Percentiles rank a stretch among this genome's conserved stretches.
Conservation (phyloP, 2,888 invertebrate species). For the Notodromas monacha region DNA sequence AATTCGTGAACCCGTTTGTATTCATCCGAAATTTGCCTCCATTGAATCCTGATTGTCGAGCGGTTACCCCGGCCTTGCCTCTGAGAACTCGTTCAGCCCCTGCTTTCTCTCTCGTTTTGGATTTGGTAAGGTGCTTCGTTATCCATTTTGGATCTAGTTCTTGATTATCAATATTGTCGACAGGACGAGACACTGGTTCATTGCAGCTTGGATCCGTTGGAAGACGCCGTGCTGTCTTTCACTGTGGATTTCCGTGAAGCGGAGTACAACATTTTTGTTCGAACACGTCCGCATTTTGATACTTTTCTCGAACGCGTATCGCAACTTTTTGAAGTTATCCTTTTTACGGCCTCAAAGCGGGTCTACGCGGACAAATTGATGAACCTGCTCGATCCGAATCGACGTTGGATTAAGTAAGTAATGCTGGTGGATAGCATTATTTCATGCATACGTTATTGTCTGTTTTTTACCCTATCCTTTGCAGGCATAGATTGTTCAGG, state of each 20-base stretch:
- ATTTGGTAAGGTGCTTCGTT: too few relatives aligned
- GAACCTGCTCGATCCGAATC: slow-evolving; percentile 56
- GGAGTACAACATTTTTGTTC: slow-evolving; percentile 41
- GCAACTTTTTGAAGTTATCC: slow-evolving; percentile 54
- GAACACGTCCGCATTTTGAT: slow-evolving; percentile 60
- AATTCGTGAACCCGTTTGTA: slow-evolving; percentile 53
- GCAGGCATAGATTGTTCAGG: slow-evolving; percentile 43
- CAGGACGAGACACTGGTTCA: slow-evolving; percentile 82
- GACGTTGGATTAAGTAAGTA: slow-evolving; percentile 48
- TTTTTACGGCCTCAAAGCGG: slow-evolving; percentile 80
- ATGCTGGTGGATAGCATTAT: too few relatives aligned
- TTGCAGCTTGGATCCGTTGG: slow-evolving; percentile 61
- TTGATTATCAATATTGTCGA: too few relatives aligned
- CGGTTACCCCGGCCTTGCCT: slow-evolving; percentile 47
- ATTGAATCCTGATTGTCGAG: slow-evolving; percentile 35
- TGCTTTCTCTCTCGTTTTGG: slow-evolving; percentile 37
- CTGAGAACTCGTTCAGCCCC: slow-evolving; percentile 68
- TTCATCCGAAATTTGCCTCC: slow-evolving; percentile 72
- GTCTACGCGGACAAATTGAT: slow-evolving; percentile 77
- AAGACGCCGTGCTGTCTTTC: slow-evolving; percentile 71
- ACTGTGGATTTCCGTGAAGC: slow-evolving; percentile 69
- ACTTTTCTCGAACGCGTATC: slow-evolving; percentile 71
- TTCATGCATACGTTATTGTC: slow-evolving; percentile 2
- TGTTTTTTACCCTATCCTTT: slow-evolving; percentile 9
- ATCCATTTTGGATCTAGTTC: too few relatives aligned